Percentiles rank a stretch among this genome's conserved stretches.
Evolutionary conservation across 2,888 invertebrate species (phyloP).

Genomic region (Caenorhabditis becei): DNA sequence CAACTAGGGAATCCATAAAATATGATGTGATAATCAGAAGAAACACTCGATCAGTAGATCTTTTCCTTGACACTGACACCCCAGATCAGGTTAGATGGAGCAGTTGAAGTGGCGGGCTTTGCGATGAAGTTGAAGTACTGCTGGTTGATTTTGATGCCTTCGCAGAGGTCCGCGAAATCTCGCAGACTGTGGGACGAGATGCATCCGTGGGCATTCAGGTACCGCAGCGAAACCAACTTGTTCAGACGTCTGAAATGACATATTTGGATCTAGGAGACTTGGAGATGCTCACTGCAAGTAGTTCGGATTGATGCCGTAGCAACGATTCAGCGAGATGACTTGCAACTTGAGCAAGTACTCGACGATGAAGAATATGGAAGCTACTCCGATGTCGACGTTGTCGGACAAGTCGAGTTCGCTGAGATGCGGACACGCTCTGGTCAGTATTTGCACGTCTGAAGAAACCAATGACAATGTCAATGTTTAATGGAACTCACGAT

Average conservation of each 20-base stretch:
- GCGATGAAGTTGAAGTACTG: constrained; percentile 51
- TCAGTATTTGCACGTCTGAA: constrained; percentile 39
- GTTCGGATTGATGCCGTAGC: constrained; percentile 58
- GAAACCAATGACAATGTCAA: neutral
- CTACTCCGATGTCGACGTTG: constrained; percentile 13
- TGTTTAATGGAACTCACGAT: constrained; percentile 17
- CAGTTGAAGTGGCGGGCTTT: constrained; percentile 22
- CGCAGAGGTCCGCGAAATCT: constrained; percentile 26
- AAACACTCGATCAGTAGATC: neutral
- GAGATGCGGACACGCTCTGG: constrained; percentile 1
- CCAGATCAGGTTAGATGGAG: constrained; percentile 8
- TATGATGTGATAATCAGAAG: constrained; percentile 21
- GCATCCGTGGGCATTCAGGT: constrained; percentile 54
- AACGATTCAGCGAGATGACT: constrained; percentile 45
- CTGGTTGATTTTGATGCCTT: constrained; percentile 19
- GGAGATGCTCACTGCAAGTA: constrained; percentile 19
- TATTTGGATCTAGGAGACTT: neutral
- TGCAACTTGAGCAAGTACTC: constrained; percentile 5
- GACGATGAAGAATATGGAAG: constrained; percentile 3
- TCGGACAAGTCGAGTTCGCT: constrained; percentile 54
- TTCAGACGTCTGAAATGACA: constrained; percentile 32
- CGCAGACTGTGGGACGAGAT: constrained; percentile 27
- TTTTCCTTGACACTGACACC: constrained; percentile 23
- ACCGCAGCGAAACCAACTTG: neutral
- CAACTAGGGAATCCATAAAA: neutral